phyloP scores from a whole-genome alignment of 2,113 vertebrate genomes.

The Odontesthes bonariensis region DNA sequence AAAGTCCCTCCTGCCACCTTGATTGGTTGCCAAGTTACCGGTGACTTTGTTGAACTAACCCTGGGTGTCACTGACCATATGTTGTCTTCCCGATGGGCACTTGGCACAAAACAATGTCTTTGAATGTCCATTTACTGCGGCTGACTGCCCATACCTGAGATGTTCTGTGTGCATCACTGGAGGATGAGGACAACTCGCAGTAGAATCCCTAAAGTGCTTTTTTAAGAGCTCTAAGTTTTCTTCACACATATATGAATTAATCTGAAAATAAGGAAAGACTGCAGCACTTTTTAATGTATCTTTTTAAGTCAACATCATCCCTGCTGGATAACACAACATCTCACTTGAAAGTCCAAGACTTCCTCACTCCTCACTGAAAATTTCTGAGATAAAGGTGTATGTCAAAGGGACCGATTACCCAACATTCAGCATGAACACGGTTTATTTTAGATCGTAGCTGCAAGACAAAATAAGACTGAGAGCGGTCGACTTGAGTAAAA shows the following conservation, averaged over 20 bases:
- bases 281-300: neutral
- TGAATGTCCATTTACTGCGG: constrained; percentile 34
- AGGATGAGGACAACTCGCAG: neutral
- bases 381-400: too few relatives aligned
- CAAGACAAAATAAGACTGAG: neutral
- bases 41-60: constrained; percentile 72
- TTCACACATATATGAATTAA: too few relatives aligned
- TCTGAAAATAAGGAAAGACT: too few relatives aligned
- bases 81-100: constrained; percentile 46
- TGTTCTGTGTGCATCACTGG: neutral
- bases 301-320: too few relatives aligned
- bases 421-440: neutral
- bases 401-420: neutral
- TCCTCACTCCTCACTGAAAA: too few relatives aligned
- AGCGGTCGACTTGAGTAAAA: neutral
- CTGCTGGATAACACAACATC: too few relatives aligned
- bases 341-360: too few relatives aligned
- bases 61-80: constrained; percentile 61
- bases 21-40: constrained; percentile 70
- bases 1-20: constrained; percentile 59
- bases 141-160: constrained; percentile 28
- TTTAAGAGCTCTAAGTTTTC: neutral
- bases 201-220: neutral
- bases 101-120: constrained; percentile 49
- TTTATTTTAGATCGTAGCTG: neutral